A percentile compares a stretch with the other conserved stretches of the same genome.
phyloP scores from a whole-genome alignment of 1,140 invertebrate genomes.

The fruit fly (Drosophila melanogaster) region Release_6_plus_ISO1_MT NT_033777.3:32055001-32055500 shows the following conservation, averaged over 20 bases:
- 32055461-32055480: constrained; percentile 22
- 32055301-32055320: constrained; percentile 8
- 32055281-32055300: constrained; percentile 46
- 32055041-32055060: too few species aligned
- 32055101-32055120: constrained; percentile 26
- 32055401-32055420: constrained; percentile 30
- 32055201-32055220: constrained; percentile 78
- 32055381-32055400: constrained; percentile 17
- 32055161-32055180: constrained; percentile 15
- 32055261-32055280: constrained; percentile 64
- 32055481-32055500: constrained; percentile 10
- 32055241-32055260: constrained; percentile 45
- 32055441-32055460: constrained; percentile 49
- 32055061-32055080: constrained; percentile 9
- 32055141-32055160: background rate
- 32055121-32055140: constrained; percentile 8
- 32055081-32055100: too few species aligned
- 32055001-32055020: too few species aligned
- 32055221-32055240: constrained; percentile 69
- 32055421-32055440: constrained; percentile 45
- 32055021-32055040: too few species aligned
- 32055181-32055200: background rate
- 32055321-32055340: constrained; percentile 6
- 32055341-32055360: constrained; percentile 31
- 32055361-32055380: constrained; percentile 20